phyloP scores from a whole-genome alignment of 2,113 vertebrate species.

The Pseudonaja textilis region DNA sequence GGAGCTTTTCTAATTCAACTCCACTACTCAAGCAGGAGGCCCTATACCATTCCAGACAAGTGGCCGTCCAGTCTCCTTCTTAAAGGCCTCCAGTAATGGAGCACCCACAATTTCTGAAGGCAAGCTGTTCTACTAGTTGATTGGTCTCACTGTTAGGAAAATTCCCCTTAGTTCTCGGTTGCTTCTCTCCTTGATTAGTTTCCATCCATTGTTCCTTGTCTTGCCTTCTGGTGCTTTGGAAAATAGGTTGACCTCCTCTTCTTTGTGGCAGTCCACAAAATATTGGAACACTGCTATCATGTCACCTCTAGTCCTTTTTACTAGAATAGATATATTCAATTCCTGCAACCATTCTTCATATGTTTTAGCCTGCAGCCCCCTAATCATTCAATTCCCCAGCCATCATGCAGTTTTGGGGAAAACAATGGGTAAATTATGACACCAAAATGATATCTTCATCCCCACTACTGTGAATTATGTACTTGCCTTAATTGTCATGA shows the following conservation, averaged over 20 bases:
- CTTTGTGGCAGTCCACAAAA: background rate
- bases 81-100: background rate
- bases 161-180: background rate
- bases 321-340: background rate
- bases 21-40: background rate
- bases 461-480: background rate
- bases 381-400: background rate
- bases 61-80: background rate
- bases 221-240: background rate
- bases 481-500: background rate
- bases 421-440: background rate
- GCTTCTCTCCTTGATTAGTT: background rate
- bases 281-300: background rate
- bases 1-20: background rate
- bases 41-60: background rate
- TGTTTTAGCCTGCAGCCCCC: background rate
- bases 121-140: background rate
- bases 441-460: background rate
- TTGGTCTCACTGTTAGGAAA: background rate
- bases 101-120: background rate
- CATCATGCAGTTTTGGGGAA: background rate
- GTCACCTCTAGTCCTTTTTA: background rate
- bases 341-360: background rate
- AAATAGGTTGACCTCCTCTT: background rate
- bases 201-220: background rate